Conservation (phyloP, 2,888 invertebrate species). For the Dimorphilus gyrociliatus region DNA sequence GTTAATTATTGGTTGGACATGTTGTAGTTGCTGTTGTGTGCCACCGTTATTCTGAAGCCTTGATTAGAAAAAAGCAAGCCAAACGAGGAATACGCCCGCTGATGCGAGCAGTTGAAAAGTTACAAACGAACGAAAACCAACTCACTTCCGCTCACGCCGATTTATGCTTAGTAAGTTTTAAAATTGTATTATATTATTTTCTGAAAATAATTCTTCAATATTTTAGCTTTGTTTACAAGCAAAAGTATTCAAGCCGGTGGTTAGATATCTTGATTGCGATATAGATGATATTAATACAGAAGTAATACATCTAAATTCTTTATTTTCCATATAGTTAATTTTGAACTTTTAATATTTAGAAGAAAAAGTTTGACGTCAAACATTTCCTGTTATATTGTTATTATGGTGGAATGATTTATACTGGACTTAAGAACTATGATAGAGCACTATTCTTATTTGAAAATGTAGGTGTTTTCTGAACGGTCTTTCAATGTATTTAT, state of each 20-base stretch:
- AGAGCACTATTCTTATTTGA: conserved; percentile 86
- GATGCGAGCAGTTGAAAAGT: conserved; percentile 66
- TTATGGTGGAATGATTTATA: conserved; percentile 93
- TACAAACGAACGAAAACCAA: conserved; percentile 69
- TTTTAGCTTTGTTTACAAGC: conserved; percentile 59
- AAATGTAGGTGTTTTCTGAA: conserved; percentile 43
- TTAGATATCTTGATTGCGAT: conserved; percentile 72
- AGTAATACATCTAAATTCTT: conserved; percentile 38
- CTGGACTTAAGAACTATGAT: conserved; percentile 77
- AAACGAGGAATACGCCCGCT: conserved; percentile 67
- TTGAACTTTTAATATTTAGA: conserved; percentile 38
- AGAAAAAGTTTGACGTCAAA: conserved; percentile 65
- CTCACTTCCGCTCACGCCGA: conserved; percentile 85
- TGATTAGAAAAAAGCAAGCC: conserved; percentile 58
- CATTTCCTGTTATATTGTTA: conserved; percentile 85
- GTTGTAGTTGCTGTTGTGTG: conserved; percentile 67
- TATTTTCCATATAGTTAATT: background rate
- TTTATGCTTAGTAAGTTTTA: conserved; percentile 51
- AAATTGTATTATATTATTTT: background rate
- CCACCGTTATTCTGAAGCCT: conserved; percentile 59
- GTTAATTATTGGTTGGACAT: conserved; percentile 4
- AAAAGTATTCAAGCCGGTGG: conserved; percentile 76
- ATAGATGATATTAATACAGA: conserved; percentile 76
- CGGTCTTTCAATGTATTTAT: background rate
- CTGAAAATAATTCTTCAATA: no score